A percentile compares a stretch with the other conserved stretches of the same genome.
Evolutionary conservation across 2,888 invertebrate genomes (phyloP).

Genomic region (Leucoma salicis): DNA sequence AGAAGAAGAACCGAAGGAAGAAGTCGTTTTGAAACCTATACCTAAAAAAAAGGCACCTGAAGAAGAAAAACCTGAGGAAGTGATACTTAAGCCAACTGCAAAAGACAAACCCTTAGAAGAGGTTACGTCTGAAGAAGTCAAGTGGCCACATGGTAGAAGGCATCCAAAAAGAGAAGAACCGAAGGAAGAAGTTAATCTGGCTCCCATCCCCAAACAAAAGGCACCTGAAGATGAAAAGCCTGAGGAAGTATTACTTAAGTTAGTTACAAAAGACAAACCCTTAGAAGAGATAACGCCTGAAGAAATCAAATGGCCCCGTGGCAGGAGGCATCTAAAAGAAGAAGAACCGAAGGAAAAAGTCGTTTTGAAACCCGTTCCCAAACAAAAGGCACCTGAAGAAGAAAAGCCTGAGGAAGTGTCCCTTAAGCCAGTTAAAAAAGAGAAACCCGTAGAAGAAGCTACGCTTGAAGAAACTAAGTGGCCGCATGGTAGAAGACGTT

Average conservation of each 20-base stretch:
- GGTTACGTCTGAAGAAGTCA: slow-evolving; percentile 16
- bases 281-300: neutral
- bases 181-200: slow-evolving; percentile 36
- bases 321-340: neutral
- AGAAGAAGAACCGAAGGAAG: slow-evolving; percentile 43
- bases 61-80: slow-evolving; percentile 64
- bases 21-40: slow-evolving; percentile 56
- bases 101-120: neutral
- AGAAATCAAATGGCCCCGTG: neutral
- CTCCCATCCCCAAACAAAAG: slow-evolving; percentile 46
- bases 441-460: neutral
- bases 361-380: neutral
- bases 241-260: slow-evolving; percentile 23
- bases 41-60: slow-evolving; percentile 40
- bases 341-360: neutral
- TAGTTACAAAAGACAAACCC: neutral
- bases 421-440: neutral
- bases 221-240: slow-evolving; percentile 40
- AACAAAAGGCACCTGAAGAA: neutral
- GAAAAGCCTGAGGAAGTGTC: neutral
- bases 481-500: neutral
- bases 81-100: slow-evolving; percentile 35
- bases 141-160: slow-evolving; percentile 6
- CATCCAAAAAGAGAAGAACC: slow-evolving; percentile 43
- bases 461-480: neutral